Evolutionary conservation across 2,113 vertebrate species (phyloP).

Genomic region (Brachypteracias leptosomus): DNA sequence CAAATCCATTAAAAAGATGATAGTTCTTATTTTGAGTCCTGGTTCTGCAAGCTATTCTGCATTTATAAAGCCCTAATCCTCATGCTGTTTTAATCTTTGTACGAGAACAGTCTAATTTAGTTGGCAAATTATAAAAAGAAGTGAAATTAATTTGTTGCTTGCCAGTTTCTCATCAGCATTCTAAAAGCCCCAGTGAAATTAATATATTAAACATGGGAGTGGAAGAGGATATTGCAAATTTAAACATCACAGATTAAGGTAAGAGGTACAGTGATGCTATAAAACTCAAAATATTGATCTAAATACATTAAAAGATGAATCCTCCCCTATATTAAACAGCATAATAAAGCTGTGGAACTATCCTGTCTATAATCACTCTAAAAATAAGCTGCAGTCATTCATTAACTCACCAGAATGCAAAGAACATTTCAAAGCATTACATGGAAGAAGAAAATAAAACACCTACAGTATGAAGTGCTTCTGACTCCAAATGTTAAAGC

Average conservation of each 20-base stretch:
- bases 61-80: conserved; percentile 7
- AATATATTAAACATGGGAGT: not conserved
- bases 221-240: not conserved
- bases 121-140: not conserved
- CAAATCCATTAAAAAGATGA: not conserved
- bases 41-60: not conserved
- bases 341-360: not conserved
- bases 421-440: not conserved
- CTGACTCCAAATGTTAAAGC: not conserved
- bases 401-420: not conserved
- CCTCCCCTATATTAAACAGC: not conserved
- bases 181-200: not conserved
- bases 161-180: not conserved
- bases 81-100: not conserved
- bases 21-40: not conserved
- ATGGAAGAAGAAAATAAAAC: not conserved
- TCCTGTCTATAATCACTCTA: not conserved
- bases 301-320: not conserved
- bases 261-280: not conserved
- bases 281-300: not conserved
- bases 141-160: not conserved
- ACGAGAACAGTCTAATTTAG: not conserved
- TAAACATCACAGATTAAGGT: not conserved
- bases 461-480: not conserved
- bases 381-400: not conserved